Base-by-base conservation (phyloP, 2,888 invertebrate genomes). In the Boloria selene region DNA sequence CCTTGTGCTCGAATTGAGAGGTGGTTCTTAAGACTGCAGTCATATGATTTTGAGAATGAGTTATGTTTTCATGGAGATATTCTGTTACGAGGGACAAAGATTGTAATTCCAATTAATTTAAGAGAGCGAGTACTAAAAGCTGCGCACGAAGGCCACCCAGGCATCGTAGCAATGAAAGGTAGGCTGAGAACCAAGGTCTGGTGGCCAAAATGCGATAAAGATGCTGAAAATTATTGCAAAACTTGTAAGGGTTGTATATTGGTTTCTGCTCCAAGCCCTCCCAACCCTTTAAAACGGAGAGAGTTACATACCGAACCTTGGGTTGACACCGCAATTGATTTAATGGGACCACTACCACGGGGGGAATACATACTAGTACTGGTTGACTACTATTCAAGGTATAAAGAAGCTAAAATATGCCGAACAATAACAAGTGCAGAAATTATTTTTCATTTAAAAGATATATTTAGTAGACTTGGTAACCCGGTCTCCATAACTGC, bases 1-100 rank as follows among this genome's bases (percentile, higher is more conserved):
- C 78, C 81, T 0, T 78, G 77, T 38, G 81, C 79, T 0, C n/a
- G 79, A 47, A 73, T 82, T 4, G 80, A 82, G 58, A 58, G 81
- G 0, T 81, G 80, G 81, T 68, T 82, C 3, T 42, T 81, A 13
- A 55, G 79, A 2, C 60, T 79, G 2, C 79, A 81, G 60, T 14
- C 75, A 0, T 82, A 73, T 44, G 64, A 69, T 1, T 81, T 67
- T 65, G 75, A 75, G 13, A 51, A 56, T 13, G 70, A 69, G 44
- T 49, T 72, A 13, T 70, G 72, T 59, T 72, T 69, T 18, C 61
- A 64, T 38, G 66, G 62, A 3, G 47, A 61, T 17, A 61, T 74
- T 31, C 17, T 73, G 1, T 59, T 74, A 14, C 60, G 72, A 45
- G 72, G 71, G 13, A 71, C 17, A 10, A 72, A 55, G 56, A 70